A percentile compares a stretch with the other conserved stretches of the same genome.
Conservation (phyloP, 2,888 invertebrate genomes). For the Drosophila austrosaltans region DNA sequence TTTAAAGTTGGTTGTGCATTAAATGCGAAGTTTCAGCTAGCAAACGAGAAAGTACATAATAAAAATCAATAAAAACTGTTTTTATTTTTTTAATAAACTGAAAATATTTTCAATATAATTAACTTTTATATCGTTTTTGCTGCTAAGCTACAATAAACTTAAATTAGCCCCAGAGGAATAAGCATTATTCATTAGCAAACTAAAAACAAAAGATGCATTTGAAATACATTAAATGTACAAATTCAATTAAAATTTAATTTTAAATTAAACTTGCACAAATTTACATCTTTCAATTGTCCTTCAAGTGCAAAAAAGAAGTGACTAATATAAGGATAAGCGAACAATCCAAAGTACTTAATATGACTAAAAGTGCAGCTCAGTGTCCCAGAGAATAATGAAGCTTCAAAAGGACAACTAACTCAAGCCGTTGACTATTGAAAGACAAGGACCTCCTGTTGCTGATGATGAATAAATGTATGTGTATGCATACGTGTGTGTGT, state of each 20-base stretch:
- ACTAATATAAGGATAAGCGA: background rate
- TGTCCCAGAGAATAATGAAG: conserved; percentile 17
- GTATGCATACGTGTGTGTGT: conserved; percentile 41
- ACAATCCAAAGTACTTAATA: conserved; percentile 6
- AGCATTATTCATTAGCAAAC: conserved; percentile 39
- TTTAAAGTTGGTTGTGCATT: background rate
- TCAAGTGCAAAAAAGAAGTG: conserved; percentile 5
- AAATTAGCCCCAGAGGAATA: conserved; percentile 18
- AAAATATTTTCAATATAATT: background rate
- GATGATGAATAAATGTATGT: conserved; percentile 26
- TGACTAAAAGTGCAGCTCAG: conserved; percentile 20
- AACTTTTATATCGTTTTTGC: conserved; percentile 19
- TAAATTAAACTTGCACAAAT: background rate
- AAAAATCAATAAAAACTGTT: background rate
- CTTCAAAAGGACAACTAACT: conserved; percentile 25
- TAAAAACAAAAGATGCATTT: conserved; percentile 22
- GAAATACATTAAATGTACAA: conserved; percentile 1
- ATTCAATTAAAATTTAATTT: conserved; percentile 3
- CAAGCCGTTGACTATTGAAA: conserved; percentile 5
- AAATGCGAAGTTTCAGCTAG: background rate
- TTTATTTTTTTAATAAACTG: background rate
- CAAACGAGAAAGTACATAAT: background rate
- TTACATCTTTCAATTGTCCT: conserved; percentile 1
- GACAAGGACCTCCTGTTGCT: conserved; percentile 34
- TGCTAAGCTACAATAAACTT: background rate